Evolutionary conservation across 2,888 invertebrate genomes (phyloP).

Genomic region (Sinodicranocentrus sp.): DNA sequence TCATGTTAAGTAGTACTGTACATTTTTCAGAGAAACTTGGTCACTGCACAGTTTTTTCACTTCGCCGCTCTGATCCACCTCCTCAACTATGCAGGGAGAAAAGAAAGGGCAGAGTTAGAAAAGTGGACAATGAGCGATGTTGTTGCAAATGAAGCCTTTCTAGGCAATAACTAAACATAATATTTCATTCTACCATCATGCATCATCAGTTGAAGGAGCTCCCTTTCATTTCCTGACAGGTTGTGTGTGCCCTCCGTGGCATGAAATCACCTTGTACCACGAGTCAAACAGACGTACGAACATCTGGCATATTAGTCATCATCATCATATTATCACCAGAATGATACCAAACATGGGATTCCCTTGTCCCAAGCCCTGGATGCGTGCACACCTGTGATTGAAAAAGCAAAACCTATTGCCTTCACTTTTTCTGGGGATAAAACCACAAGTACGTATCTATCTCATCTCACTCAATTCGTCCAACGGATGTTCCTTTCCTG

Average conservation of each 20-base stretch:
- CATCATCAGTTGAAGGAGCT: conserved; percentile 46
- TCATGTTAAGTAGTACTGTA: too few species aligned
- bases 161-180: conserved; percentile 8
- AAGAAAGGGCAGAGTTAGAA: background rate
- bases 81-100: background rate
- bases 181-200: conserved; percentile 19
- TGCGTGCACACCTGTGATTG: conserved; percentile 23
- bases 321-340: background rate
- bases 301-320: conserved; percentile 20
- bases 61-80: background rate
- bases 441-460: too few species aligned
- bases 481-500: too few species aligned
- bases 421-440: too few species aligned
- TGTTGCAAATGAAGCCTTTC: conserved; percentile 55
- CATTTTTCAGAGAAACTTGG: too few species aligned
- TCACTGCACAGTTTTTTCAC: background rate
- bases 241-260: conserved; percentile 7
- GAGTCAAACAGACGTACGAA: background rate
- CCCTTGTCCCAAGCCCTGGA: background rate
- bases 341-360: background rate
- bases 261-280: background rate
- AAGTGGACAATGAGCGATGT: conserved; percentile 56
- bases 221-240: conserved; percentile 43
- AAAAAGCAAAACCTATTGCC: background rate
- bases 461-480: too few species aligned